Conservation (phyloP, 92 coral and sea anemone species). For the Siderastrea radians region DNA sequence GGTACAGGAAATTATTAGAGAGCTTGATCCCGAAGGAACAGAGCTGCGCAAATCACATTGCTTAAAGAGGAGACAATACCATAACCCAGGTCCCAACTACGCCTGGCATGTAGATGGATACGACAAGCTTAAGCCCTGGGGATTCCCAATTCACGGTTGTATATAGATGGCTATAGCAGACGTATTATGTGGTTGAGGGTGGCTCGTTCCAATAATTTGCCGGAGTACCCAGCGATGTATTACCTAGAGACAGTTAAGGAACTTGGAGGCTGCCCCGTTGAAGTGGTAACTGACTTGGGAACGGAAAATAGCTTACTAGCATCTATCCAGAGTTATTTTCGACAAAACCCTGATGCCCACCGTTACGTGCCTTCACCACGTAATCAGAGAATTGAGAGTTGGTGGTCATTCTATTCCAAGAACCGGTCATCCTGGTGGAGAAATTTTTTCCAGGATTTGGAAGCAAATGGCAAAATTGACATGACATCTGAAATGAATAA, state of each 20-base stretch:
- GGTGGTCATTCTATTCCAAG: constrained; percentile 71
- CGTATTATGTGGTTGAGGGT: constrained; percentile 67
- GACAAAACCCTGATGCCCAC: constrained; percentile 74
- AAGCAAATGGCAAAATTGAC: constrained; percentile 51
- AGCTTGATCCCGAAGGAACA: constrained; percentile 68
- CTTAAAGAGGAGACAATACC: constrained; percentile 56
- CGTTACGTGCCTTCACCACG: constrained; percentile 72
- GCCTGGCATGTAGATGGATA: constrained; percentile 74
- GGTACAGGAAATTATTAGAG: constrained; percentile 66
- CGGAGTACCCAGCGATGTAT: constrained; percentile 60
- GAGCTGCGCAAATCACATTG: constrained; percentile 55
- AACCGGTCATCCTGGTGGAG: constrained; percentile 66
- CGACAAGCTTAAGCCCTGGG: constrained; percentile 63
- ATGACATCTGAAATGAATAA: constrained; percentile 34
- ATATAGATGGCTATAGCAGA: constrained; percentile 68
- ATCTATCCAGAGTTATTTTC: constrained; percentile 63
- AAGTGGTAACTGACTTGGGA: constrained; percentile 68
- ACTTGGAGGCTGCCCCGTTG: constrained; percentile 71
- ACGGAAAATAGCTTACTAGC: constrained; percentile 76
- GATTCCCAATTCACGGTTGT: background rate
- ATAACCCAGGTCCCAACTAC: constrained; percentile 68
- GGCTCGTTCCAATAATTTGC: constrained; percentile 61
- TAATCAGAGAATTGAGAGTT: constrained; percentile 71
- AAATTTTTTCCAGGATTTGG: constrained; percentile 64
- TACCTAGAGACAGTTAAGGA: constrained; percentile 54